phyloP scores from a whole-genome alignment of 2,888 invertebrate genomes.

The Heliconius ethilla region DNA sequence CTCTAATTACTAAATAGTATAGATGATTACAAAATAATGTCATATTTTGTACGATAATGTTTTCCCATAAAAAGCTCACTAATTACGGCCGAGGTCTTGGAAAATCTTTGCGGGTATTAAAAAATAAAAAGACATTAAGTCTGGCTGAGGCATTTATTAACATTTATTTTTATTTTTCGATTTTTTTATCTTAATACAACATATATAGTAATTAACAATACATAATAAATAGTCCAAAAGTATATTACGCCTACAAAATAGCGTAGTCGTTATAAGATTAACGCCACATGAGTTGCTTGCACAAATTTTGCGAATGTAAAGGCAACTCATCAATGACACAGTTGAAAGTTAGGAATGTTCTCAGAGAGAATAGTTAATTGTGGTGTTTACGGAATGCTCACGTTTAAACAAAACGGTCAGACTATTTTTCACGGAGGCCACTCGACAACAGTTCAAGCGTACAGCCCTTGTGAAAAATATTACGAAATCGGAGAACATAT shows the following conservation, averaged over 20 bases:
- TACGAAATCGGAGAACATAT: constrained; percentile 46
- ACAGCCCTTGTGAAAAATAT: constrained; percentile 45
- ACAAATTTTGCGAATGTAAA: constrained; percentile 67
- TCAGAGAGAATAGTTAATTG: constrained; percentile 58
- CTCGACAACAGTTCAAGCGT: constrained; percentile 52
- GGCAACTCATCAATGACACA: constrained; percentile 74
- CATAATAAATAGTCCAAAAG: constrained; percentile 83
- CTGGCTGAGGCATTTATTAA: constrained; percentile 84
- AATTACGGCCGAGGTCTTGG: neutral
- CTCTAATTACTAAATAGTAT: too few relatives aligned
- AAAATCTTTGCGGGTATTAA: neutral
- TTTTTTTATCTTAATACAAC: constrained; percentile 81
- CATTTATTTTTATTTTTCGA: constrained; percentile 80
- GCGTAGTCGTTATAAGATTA: constrained; percentile 82
- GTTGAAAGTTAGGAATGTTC: constrained; percentile 68
- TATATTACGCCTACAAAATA: constrained; percentile 83
- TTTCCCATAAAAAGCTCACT: neutral
- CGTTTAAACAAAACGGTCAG: constrained; percentile 27
- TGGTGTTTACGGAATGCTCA: constrained; percentile 37
- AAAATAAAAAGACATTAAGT: constrained; percentile 65
- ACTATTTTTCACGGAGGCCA: constrained; percentile 53
- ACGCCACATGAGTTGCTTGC: constrained; percentile 78
- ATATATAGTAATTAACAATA: constrained; percentile 83
- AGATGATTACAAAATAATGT: too few relatives aligned
- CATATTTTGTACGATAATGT: neutral